Conservation (phyloP, 2,113 vertebrate genomes). For the Pedionomus torquatus region DNA sequence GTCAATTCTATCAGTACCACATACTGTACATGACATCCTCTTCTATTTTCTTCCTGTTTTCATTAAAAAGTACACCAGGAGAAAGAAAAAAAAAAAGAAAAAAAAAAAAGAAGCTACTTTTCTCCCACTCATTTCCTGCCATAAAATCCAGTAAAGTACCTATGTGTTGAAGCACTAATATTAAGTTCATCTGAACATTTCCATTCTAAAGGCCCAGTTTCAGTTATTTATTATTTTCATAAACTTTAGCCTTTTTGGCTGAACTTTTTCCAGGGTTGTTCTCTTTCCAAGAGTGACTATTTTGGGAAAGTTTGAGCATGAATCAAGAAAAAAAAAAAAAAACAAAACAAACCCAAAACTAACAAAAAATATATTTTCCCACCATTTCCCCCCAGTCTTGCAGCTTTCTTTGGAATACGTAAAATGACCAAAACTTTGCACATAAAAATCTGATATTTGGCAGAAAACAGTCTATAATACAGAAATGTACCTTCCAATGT, state of each 20-base stretch:
- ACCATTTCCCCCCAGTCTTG: constrained; percentile 10
- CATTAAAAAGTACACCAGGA: not conserved
- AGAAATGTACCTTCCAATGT: not conserved
- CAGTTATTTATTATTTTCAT: constrained; percentile 52
- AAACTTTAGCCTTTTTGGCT: constrained; percentile 62
- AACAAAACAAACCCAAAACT: not conserved
- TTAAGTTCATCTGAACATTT: constrained; percentile 49
- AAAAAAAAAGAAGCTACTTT: not conserved
- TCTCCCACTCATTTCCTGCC: constrained; percentile 20
- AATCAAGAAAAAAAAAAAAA: constrained; percentile 18
- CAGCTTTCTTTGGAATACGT: not conserved
- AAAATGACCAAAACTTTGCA: not conserved
- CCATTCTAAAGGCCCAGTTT: constrained; percentile 46
- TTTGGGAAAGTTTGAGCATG: constrained; percentile 37
- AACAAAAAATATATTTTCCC: constrained; percentile 31
- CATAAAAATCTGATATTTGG: not conserved
- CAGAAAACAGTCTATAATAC: not conserved
- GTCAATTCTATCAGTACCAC: not conserved
- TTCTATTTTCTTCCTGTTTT: constrained; percentile 33
- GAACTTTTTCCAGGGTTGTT: constrained; percentile 33
- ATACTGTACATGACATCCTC: not conserved
- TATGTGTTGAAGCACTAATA: constrained; percentile 6
- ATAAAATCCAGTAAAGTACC: not conserved
- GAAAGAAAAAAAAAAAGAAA: not conserved
- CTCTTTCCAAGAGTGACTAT: constrained; percentile 48